Evolutionary conservation across 2,797 vertebrate genomes (phyloP).

Genomic region (Myotis planiceps): DNA sequence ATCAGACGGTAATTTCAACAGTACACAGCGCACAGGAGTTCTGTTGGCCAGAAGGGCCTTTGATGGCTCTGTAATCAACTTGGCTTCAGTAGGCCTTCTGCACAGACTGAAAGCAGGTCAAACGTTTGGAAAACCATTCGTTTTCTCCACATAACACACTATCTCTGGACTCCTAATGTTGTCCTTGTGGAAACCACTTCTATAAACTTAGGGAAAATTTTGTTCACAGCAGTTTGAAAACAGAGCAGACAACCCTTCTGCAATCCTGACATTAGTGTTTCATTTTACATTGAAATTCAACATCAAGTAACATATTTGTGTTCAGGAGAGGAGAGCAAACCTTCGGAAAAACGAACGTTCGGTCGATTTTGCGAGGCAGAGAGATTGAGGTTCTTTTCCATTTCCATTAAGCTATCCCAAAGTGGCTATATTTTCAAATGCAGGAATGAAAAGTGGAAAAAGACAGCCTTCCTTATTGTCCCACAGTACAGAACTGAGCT

Average conservation of each 20-base stretch:
- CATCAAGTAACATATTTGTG: constrained; percentile 30
- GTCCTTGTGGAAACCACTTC: constrained; percentile 43
- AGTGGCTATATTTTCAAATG: constrained; percentile 36
- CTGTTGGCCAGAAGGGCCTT: constrained; percentile 64
- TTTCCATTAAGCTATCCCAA: constrained; percentile 43
- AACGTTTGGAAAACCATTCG: constrained; percentile 62
- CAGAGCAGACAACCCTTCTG: constrained; percentile 42
- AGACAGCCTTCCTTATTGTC: not conserved
- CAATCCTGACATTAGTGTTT: not conserved
- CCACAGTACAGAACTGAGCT: not conserved
- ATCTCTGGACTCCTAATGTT: constrained; percentile 27
- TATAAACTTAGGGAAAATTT: constrained; percentile 41
- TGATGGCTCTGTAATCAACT: constrained; percentile 77
- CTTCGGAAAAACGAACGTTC: constrained; percentile 46
- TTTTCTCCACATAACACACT: constrained; percentile 60
- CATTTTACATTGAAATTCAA: constrained; percentile 35
- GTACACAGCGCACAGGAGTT: constrained; percentile 61
- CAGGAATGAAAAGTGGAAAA: not conserved
- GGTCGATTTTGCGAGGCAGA: not conserved
- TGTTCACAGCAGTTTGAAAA: constrained; percentile 53
- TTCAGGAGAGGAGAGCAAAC: not conserved
- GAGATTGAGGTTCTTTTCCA: constrained; percentile 15
- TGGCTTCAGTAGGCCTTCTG: constrained; percentile 63
- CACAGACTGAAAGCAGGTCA: constrained; percentile 66
- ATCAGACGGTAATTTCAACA: constrained; percentile 75